These are phyloP conservation scores for Loris lydekkerianus DNA, from an alignment of 2,797 vertebrate genomes.

Conservation along the genomic window DNA sequence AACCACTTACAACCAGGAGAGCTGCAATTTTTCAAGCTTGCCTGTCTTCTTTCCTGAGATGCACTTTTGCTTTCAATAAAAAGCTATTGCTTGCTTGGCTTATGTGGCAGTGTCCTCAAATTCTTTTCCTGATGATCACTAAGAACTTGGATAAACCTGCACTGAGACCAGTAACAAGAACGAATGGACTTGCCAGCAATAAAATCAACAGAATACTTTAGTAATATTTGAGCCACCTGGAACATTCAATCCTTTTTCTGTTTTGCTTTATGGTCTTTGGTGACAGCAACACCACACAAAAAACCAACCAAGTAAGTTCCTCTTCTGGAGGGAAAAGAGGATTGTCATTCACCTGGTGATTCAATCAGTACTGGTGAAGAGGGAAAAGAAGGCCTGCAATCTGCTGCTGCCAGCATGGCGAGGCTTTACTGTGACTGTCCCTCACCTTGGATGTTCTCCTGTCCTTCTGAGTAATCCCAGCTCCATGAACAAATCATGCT, in stretches of 20 bases:
- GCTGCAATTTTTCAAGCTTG: not conserved
- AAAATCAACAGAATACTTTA: not conserved
- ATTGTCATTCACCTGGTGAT: too few relatives aligned
- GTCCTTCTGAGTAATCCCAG: not conserved
- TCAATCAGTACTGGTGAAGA: not conserved
- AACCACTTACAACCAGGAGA: not conserved
- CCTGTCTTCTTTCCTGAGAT: not conserved
- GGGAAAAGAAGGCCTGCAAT: not conserved
- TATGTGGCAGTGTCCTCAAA: not conserved
- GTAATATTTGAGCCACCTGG: not conserved
- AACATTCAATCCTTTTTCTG: not conserved
- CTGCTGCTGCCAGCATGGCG: not conserved
- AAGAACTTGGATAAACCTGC: not conserved
- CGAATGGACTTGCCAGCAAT: not conserved
- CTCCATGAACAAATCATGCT: not conserved
- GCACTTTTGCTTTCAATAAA: not conserved
- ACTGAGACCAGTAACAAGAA: not conserved
- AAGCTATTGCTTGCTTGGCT: not conserved
- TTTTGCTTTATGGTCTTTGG: not conserved
- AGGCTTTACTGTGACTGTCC: not conserved
- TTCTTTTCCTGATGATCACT: not conserved
- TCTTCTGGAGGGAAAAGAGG: not conserved
- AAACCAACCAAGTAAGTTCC: conserved; percentile 19
- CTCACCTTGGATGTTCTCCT: not conserved
- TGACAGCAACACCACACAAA: not conserved